Percentiles rank a stretch among this genome's conserved stretches.
phyloP scores from a whole-genome alignment of 1,140 invertebrate genomes.

The Sminthurinus signatus region DNA sequence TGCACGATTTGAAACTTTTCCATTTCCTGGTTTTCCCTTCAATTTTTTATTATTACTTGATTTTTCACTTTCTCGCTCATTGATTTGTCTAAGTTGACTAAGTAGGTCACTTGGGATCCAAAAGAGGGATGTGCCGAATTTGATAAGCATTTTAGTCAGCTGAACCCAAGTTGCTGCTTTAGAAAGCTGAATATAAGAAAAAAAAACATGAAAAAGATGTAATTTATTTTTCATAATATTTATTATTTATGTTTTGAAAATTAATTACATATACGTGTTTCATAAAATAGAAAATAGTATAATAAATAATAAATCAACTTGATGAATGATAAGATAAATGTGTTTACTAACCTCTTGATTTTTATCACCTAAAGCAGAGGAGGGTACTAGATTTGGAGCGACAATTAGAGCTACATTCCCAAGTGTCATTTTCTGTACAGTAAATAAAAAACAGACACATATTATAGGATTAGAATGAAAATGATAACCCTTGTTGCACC shows the following conservation, averaged over 20 bases:
- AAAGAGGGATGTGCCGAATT: constrained; percentile 66
- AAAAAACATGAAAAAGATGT: too few species aligned
- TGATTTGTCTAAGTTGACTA: constrained; percentile 57
- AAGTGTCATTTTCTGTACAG: constrained; percentile 84
- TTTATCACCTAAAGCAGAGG: constrained; percentile 46
- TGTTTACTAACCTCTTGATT: constrained; percentile 39
- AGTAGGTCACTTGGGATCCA: constrained; percentile 65
- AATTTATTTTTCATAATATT: too few species aligned
- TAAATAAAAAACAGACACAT: too few species aligned
- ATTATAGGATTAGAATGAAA: too few species aligned
- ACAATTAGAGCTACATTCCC: constrained; percentile 90
- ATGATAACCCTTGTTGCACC: too few species aligned
- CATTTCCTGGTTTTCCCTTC: constrained; percentile 31
- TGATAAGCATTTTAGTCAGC: constrained; percentile 69
- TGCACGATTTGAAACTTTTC: background rate
- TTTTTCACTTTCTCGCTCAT: constrained; percentile 52
- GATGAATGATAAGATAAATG: too few species aligned
- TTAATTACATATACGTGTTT: too few species aligned
- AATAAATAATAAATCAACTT: too few species aligned
- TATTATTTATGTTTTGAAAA: too few species aligned
- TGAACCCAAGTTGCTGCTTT: constrained; percentile 73
- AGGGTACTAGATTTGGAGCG: constrained; percentile 82
- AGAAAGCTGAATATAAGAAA: too few species aligned
- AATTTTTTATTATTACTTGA: constrained; percentile 46
- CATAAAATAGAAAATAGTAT: too few species aligned